phyloP scores from a whole-genome alignment of 2,888 invertebrate species.

The Reticulitermes lucifugus region DNA sequence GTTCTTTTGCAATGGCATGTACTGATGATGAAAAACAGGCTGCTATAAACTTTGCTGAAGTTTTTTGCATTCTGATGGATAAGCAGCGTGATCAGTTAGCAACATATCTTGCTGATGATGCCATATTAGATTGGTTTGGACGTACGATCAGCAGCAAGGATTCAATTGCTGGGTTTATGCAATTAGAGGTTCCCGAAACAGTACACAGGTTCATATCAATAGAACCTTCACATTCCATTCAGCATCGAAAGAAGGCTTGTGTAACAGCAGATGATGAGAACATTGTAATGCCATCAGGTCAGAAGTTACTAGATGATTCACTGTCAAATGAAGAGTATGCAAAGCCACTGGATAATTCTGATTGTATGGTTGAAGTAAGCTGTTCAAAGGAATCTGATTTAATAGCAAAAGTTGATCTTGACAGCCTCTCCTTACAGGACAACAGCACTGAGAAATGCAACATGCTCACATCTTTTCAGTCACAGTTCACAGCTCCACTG shows the following conservation, averaged over 20 bases:
- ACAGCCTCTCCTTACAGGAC: background rate
- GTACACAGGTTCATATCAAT: constrained; percentile 38
- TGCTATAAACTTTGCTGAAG: constrained; percentile 37
- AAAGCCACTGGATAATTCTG: background rate
- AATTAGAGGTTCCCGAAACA: constrained; percentile 26
- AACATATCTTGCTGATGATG: constrained; percentile 37
- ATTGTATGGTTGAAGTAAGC: background rate
- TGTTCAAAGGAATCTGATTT: background rate
- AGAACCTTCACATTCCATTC: constrained; percentile 28
- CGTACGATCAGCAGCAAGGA: constrained; percentile 31
- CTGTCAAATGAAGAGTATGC: constrained; percentile 1
- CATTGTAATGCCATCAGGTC: background rate
- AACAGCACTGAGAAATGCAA: background rate
- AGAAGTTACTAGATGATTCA: background rate
- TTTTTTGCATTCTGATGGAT: constrained; percentile 43
- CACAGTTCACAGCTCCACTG: background rate
- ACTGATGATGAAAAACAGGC: constrained; percentile 25
- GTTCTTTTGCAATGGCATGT: constrained; percentile 4
- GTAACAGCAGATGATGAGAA: background rate
- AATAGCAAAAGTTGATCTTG: background rate
- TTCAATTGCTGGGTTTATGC: constrained; percentile 31
- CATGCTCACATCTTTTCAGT: background rate
- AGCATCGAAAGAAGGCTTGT: background rate
- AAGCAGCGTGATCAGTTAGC: constrained; percentile 31
- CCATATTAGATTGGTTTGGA: constrained; percentile 48